These are phyloP conservation scores for Dasypolia templi DNA, from an alignment of 2,888 invertebrate species.

Conservation along the genomic window DNA sequence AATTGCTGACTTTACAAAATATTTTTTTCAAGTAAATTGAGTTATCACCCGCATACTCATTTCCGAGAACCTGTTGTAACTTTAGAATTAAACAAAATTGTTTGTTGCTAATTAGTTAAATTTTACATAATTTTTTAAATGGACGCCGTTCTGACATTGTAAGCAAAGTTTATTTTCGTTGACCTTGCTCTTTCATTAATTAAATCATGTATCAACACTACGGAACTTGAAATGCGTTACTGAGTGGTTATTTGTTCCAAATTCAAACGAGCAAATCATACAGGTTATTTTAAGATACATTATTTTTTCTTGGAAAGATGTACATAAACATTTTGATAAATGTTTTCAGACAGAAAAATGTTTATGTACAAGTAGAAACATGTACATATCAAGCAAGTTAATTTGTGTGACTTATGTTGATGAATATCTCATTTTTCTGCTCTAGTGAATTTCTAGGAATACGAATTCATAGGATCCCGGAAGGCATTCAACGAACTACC, in stretches of 20 bases:
- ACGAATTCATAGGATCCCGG: conserved; percentile 9
- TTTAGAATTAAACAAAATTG: conserved; percentile 35
- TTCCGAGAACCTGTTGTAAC: conserved; percentile 28
- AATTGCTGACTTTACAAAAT: background rate
- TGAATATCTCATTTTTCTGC: conserved; percentile 29
- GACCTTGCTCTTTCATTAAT: conserved; percentile 30
- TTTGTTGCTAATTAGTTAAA: conserved; percentile 32
- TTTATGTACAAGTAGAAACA: background rate
- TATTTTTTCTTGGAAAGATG: too few relatives aligned
- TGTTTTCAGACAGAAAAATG: background rate
- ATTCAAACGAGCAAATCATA: background rate
- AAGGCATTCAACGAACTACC: background rate
- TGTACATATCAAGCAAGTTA: background rate
- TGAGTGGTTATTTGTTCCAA: background rate
- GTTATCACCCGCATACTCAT: conserved; percentile 3
- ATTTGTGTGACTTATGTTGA: background rate
- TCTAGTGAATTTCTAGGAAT: conserved; percentile 15
- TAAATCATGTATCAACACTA: conserved; percentile 30
- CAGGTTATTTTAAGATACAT: background rate
- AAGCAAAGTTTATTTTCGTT: conserved; percentile 31
- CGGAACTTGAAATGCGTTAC: conserved; percentile 4
- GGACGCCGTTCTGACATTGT: conserved; percentile 30
- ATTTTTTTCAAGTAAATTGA: background rate
- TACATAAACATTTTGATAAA: too few relatives aligned
- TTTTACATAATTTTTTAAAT: conserved; percentile 34